Evolutionary conservation across 2,113 vertebrate genomes (phyloP), one percentile per base, ranked within the genome.

Genomic region (Semicossyphus pulcher): DNA sequence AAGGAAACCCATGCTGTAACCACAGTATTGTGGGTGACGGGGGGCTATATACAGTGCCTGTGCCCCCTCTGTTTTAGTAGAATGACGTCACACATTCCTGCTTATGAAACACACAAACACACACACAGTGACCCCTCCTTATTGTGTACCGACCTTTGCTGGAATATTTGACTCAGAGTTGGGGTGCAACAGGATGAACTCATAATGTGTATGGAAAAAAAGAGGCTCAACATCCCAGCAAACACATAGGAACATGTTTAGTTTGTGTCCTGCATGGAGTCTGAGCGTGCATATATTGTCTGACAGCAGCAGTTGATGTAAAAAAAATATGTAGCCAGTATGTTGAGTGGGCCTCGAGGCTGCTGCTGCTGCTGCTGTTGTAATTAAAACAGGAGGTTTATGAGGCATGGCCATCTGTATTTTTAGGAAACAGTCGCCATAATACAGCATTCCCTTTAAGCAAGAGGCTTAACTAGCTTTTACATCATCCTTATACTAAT

Each of bases 11-110:
- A 20, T 32, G 11, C 44, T 41, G 0, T 47, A 71, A 78, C 62
- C 34, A 32, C 14, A 29, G 15, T 41, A 36, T 44, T 66, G 67
- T 56, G 54, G 78, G 34, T 39, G 14, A 45, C 2, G 25, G 74
- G 71, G 47, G 44, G 39, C 51, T 77, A 80, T 72, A 80, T 82
- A 74, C 52, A 78, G 59, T 44, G 31, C 23, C n/a, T 47, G 28
- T 52, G 41, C 37, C 62, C 70, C 31, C 31, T 58, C 39, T 62
- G 73, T 76, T 80, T 78, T 66, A 21, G 51, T 36, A 57, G 25
- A 76, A 65, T 84, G 78, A 73, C 36, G 12, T 89, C 78, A 78
- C 47, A 81, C 78, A 89, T 89, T 86, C 83, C 80, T 72, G 56
- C 23, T 60, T 34, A 53, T 76, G 51, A 60, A 71, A 76, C 15